phyloP scores from a whole-genome alignment of 2,888 invertebrate species.

The Yponomeuta evonymella region DNA sequence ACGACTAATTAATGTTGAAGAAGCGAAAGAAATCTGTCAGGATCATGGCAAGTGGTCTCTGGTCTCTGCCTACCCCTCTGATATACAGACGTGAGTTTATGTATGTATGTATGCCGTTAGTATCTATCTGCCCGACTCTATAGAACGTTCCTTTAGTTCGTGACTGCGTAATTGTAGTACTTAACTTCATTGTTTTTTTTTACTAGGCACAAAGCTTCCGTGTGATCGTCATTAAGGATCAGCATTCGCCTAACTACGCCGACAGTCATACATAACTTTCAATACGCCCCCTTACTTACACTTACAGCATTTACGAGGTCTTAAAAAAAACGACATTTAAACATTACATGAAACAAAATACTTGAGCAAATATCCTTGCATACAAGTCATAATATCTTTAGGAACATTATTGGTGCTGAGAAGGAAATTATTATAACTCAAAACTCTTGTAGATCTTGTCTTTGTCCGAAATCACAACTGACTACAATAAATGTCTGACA shows the following conservation, averaged over 20 bases:
- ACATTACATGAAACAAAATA: conserved; percentile 50
- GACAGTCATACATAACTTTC: conserved; percentile 6
- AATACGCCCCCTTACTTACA: conserved; percentile 9
- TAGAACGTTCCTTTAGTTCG: not conserved
- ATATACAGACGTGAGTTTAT: no score
- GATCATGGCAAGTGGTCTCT: no score
- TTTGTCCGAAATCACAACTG: conserved; percentile 32
- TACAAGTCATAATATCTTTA: not conserved
- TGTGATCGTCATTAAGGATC: not conserved
- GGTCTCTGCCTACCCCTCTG: no score
- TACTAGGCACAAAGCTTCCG: not conserved
- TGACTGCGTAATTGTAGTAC: not conserved
- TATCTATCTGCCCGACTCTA: not conserved
- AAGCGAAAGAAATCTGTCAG: no score
- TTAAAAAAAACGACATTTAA: conserved; percentile 55
- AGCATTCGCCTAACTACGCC: conserved; percentile 6
- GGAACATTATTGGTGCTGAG: not conserved
- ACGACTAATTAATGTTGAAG: no score
- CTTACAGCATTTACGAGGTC: conserved; percentile 38
- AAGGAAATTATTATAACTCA: not conserved
- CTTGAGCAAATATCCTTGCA: conserved; percentile 43
- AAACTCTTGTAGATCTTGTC: not conserved
- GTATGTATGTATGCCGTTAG: no score
- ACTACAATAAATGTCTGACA: conserved; percentile 43
- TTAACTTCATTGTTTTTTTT: conserved; percentile 8